Evolutionary conservation across 2,797 vertebrate genomes (phyloP), one percentile per base, ranked within the genome.

Genomic region (Neopelma chrysocephalum): DNA sequence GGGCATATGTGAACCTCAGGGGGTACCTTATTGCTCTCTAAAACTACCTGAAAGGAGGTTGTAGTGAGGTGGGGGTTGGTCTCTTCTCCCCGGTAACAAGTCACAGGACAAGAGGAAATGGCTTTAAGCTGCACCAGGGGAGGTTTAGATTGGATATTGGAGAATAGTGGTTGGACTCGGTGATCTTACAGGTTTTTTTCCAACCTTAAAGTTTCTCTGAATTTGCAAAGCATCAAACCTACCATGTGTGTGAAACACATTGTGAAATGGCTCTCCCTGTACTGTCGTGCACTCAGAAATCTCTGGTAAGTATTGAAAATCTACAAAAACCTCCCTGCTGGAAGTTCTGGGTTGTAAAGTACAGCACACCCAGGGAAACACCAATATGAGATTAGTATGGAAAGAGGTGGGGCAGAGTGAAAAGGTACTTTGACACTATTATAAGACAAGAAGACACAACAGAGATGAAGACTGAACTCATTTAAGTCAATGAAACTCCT

Each of bases 21-120:
- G 10, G 16, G 5, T 8, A 22, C 13, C 11, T 48, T 29, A 14
- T 3, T 42, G 11, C 16, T 36, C 27, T 32, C 19, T 25, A 15
- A 26, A 60, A 2, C 3, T 20, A 16, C 34, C 42, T 25, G 34
- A 43, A 56, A 43, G 5, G 17, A 61, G 5, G 8, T 12, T 10
- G 4, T 10, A 4, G 22, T 61, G 47, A 17, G 54, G 8, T 25
- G 31, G 4, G 8, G 4, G 4, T 19, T 7, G 3, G 4, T 54
- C 31, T 36, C 40, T 43, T 43, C 34, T 66, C 32, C 31, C 22
- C 15, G 47, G 9, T 48, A 15, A 54, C 15, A 19, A 79, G 17
- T 3, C n/a, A 23, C 40, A 47, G 47, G 27, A 38, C 19, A 21
- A 27, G 23, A 73, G 23, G 47, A 68, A 36, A 36, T 43, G 16